Conservation (phyloP, 2,113 vertebrate species). For the Heterotis niloticus region DNA sequence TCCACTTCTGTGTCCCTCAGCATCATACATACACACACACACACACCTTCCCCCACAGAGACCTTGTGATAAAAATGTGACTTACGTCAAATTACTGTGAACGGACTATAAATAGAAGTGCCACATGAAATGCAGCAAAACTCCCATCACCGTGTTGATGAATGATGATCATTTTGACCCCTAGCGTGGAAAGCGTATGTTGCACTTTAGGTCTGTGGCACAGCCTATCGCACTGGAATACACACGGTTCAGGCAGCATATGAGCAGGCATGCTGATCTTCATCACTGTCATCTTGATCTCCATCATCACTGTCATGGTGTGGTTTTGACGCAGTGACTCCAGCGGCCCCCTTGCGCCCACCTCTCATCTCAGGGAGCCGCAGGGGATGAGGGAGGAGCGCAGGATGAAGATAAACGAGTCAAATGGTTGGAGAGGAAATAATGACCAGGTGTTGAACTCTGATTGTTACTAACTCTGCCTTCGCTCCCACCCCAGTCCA, state of each 20-base stretch:
- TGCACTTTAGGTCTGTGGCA: constrained; percentile 34
- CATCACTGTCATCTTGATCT: no score
- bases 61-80: no score
- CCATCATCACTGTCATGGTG: background rate
- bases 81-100: no score
- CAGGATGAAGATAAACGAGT: no score
- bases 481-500: background rate
- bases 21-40: background rate
- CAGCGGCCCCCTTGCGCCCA: no score
- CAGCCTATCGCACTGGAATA: constrained; percentile 36
- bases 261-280: background rate
- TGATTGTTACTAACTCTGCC: background rate
- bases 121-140: background rate
- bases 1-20: background rate
- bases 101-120: background rate
- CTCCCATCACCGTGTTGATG: background rate
- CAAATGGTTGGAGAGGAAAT: no score
- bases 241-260: background rate
- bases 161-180: background rate
- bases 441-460: constrained; percentile 33
- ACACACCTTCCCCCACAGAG: background rate
- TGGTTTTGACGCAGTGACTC: constrained; percentile 34
- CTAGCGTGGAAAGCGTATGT: no score
- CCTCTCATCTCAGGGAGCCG: no score
- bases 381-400: no score